Evolutionary conservation across 2,797 vertebrate species (phyloP).

Genomic region (Sphaeramia orbicularis): DNA sequence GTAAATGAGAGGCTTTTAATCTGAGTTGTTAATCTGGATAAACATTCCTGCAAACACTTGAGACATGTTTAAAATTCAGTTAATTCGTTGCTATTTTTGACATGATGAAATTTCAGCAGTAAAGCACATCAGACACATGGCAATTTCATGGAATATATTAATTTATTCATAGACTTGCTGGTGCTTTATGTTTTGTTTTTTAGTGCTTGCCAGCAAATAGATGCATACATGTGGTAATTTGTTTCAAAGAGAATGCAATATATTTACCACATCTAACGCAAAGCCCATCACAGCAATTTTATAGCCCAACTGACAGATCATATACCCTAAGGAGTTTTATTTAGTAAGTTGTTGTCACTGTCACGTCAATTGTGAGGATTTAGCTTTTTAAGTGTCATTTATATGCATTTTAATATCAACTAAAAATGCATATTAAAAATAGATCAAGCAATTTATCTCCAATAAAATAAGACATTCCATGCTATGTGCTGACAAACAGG

Average conservation of each 20-base stretch:
- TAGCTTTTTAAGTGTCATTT: too few relatives aligned
- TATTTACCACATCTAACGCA: slow-evolving; percentile 21
- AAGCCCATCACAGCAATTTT: slow-evolving; percentile 23
- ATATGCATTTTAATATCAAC: too few relatives aligned
- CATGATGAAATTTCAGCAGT: slow-evolving; percentile 39
- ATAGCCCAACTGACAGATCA: not conserved
- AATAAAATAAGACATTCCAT: too few relatives aligned
- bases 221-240: slow-evolving; percentile 33
- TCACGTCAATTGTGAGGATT: too few relatives aligned
- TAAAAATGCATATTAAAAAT: too few relatives aligned
- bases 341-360: too few relatives aligned
- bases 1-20: slow-evolving; percentile 24
- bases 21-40: slow-evolving; percentile 42
- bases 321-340: too few relatives aligned
- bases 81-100: slow-evolving; percentile 31
- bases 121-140: slow-evolving; percentile 46
- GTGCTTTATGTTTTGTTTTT: slow-evolving; percentile 44
- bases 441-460: too few relatives aligned
- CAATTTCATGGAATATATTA: slow-evolving; percentile 54
- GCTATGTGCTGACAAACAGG: too few relatives aligned
- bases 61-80: slow-evolving; percentile 41
- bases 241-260: slow-evolving; percentile 37
- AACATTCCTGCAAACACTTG: slow-evolving; percentile 30
- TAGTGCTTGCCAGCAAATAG: slow-evolving; percentile 19
- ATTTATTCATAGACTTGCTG: slow-evolving; percentile 55